Evolutionary conservation across 37 sponge, comb jelly and placozoan genomes (phyloP), one percentile per base, ranked within the genome.

Genomic region (Diacarnus erythraeanus): DNA sequence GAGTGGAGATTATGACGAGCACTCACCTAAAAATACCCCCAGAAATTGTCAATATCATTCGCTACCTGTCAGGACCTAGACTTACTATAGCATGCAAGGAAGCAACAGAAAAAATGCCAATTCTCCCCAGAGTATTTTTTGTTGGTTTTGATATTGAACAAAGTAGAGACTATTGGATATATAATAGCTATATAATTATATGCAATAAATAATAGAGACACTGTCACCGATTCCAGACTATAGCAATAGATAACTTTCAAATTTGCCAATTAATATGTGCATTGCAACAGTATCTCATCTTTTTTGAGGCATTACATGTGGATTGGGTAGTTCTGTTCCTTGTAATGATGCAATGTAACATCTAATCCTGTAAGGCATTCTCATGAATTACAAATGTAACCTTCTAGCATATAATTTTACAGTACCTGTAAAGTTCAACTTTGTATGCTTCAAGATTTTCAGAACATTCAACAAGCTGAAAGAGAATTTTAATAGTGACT

Each of bases 81-180:
- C 83, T 64, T 34, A 88, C 88, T 34, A 78, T 64, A 1, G 88
- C 88, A 88, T 82, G 78, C 22, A 88, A 74, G 58, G 88, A 82
- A 30, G 83, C 51, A 41, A 78, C 88, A 26, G 88, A 82, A 69
- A 88, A 88, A 17, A 73, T 71, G 15, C 88, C 88, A 8, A 88
- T 51, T 42, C 67, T 77, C 8, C 73, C 77, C 30, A 82, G 63
- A 36, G 36, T 43, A 3, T 42, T 15, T 29, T 88, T 82, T 1
- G 83, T 88, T 35, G 83, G 64, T 31, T 82, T 88, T 8, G 83
- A 82, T 17, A 82, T 39, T 2, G 56, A 56, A 25, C 70, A 54
- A 6, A 88, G 84, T 0, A 88, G 60, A 22, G 84, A 72, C 72
- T 80, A 29, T n/a, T n/a, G n/a, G n/a, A n/a, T n/a, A n/a, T n/a